phyloP scores from a whole-genome alignment of 2,888 invertebrate genomes.

The Acheta domesticus region DNA sequence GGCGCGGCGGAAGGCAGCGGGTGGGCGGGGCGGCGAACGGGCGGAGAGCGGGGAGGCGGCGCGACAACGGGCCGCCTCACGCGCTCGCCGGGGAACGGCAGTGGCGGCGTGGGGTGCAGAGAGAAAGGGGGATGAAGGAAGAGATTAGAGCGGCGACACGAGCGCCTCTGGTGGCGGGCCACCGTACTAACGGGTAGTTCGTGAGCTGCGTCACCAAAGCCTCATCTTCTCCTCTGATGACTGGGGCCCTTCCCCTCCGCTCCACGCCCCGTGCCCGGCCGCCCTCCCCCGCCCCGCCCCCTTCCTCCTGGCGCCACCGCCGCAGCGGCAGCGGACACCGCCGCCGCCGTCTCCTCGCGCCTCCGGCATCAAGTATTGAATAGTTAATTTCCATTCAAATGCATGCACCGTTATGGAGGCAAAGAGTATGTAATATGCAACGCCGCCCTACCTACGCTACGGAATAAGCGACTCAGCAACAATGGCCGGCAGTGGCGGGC shows the following conservation, averaged over 20 bases:
- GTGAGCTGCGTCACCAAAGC: slow-evolving; percentile 28
- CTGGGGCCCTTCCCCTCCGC: not conserved
- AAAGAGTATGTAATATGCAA: slow-evolving; percentile 30
- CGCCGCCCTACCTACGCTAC: slow-evolving; percentile 7
- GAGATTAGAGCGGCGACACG: slow-evolving; percentile 18
- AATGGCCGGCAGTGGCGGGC: slow-evolving; percentile 10
- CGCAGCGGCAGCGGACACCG: slow-evolving; percentile 31
- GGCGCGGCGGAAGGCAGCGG: not conserved
- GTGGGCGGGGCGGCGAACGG: not conserved
- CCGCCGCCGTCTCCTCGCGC: slow-evolving; percentile 37
- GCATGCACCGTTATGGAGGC: slow-evolving; percentile 32
- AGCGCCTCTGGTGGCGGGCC: slow-evolving; percentile 12
- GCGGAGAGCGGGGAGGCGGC: not conserved
- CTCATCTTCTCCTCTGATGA: slow-evolving; percentile 26
- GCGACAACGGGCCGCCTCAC: not conserved
- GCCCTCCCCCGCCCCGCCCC: not conserved
- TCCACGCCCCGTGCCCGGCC: not conserved
- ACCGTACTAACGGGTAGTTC: slow-evolving; percentile 29
- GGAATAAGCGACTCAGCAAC: slow-evolving; percentile 18
- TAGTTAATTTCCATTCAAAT: slow-evolving; percentile 46
- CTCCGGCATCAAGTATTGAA: slow-evolving; percentile 43
- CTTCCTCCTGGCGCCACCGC: slow-evolving; percentile 33
- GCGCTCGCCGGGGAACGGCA: not conserved
- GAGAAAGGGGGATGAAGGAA: slow-evolving; percentile 9
- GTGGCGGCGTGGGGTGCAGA: not conserved